phyloP scores from a whole-genome alignment of 2,797 vertebrate genomes.

The Acipenser transmontanus region DNA sequence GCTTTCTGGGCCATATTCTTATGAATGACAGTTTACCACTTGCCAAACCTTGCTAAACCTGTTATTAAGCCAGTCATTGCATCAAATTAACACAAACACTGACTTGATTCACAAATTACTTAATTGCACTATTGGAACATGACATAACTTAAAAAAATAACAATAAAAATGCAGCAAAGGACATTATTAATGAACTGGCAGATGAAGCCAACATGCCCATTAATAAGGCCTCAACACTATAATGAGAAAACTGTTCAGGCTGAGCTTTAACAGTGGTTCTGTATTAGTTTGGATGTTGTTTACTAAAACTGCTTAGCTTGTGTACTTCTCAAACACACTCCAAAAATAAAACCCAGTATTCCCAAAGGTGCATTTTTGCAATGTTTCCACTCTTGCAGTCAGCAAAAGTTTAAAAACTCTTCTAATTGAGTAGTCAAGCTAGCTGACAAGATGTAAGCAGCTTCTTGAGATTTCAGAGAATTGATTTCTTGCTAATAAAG shows the following conservation, averaged over 20 bases:
- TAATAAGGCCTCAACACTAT: neutral
- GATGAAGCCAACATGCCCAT: neutral
- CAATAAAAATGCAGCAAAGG: slow-evolving; percentile 1
- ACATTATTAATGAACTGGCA: slow-evolving; percentile 5
- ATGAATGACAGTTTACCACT: too few relatives aligned
- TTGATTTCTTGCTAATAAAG: slow-evolving; percentile 35
- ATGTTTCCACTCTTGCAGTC: slow-evolving; percentile 29
- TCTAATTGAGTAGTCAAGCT: slow-evolving; percentile 48
- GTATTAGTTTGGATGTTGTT: slow-evolving; percentile 21
- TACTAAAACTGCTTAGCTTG: slow-evolving; percentile 43
- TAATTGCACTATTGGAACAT: slow-evolving; percentile 15
- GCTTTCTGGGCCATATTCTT: too few relatives aligned
- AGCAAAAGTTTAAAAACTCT: slow-evolving; percentile 39
- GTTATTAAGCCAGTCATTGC: neutral
- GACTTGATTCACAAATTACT: neutral
- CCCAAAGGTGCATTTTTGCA: neutral
- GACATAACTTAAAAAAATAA: slow-evolving; percentile 6
- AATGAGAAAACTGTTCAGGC: slow-evolving; percentile 17
- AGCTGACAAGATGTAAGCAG: slow-evolving; percentile 27
- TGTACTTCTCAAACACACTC: neutral
- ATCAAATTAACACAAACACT: neutral
- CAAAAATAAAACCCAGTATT: slow-evolving; percentile 1
- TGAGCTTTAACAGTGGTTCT: slow-evolving; percentile 24
- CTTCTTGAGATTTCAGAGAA: too few relatives aligned
- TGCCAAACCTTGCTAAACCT: neutral